Evolutionary conservation across 1,140 invertebrate genomes (phyloP).

Genomic region (Periplaneta americana): DNA sequence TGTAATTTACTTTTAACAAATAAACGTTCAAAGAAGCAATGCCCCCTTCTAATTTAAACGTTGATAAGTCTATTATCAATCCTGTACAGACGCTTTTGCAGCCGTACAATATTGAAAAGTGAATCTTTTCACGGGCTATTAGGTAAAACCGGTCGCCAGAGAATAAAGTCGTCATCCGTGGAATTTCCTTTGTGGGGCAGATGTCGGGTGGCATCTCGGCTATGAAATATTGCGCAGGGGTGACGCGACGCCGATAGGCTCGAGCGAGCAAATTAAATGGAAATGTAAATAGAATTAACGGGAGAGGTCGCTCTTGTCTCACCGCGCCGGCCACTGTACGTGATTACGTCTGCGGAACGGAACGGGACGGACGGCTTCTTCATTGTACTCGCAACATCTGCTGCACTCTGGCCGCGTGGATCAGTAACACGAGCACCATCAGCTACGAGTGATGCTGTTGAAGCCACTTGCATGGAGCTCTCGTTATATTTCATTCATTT

Average conservation of each 20-base stretch:
- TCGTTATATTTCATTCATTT: not conserved
- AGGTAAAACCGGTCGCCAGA: not conserved
- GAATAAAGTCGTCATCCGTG: not conserved
- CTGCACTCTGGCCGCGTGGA: too few species aligned
- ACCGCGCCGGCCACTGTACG: not conserved
- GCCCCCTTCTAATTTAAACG: too few species aligned
- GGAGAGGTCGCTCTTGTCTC: not conserved
- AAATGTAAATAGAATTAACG: not conserved
- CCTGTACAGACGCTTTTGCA: not conserved
- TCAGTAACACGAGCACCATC: not conserved
- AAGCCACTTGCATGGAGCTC: too few species aligned
- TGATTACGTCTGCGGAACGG: too few species aligned
- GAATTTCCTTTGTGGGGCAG: not conserved
- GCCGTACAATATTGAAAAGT: not conserved
- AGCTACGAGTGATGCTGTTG: too few species aligned
- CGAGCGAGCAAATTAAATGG: not conserved
- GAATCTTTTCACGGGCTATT: not conserved
- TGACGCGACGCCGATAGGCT: not conserved
- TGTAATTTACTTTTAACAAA: too few species aligned
- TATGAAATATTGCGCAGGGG: too few species aligned
- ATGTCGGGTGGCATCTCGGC: too few species aligned
- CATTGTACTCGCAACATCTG: not conserved
- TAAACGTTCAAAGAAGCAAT: too few species aligned
- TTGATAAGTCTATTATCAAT: not conserved
- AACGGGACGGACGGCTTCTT: not conserved